Percentiles rank a stretch among this genome's conserved stretches.
These are phyloP conservation scores for Tortricodes alternella DNA, from an alignment of 2,888 invertebrate genomes.

Conservation along the genomic window DNA sequence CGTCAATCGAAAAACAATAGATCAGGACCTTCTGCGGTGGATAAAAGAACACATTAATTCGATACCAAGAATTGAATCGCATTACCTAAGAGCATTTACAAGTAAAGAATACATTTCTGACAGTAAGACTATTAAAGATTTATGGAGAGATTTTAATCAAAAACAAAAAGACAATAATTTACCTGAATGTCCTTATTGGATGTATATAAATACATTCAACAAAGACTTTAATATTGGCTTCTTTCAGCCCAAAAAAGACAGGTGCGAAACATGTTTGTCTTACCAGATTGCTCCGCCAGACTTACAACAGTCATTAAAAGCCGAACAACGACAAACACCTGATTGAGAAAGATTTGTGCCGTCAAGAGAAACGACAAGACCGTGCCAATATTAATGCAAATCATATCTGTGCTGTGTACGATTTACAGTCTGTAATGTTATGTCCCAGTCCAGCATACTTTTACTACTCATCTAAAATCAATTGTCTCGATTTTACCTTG, in stretches of 20 bases:
- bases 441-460: conserved; percentile 28
- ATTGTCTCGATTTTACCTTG: conserved; percentile 34
- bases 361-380: conserved; percentile 37
- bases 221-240: conserved; percentile 18
- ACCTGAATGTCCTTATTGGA: conserved; percentile 26
- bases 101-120: conserved; percentile 31
- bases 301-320: conserved; percentile 31
- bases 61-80: conserved; percentile 33
- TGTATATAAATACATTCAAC: conserved; percentile 34
- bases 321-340: conserved; percentile 34
- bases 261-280: conserved; percentile 35
- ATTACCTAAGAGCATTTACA: conserved; percentile 30
- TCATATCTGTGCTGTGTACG: conserved; percentile 33
- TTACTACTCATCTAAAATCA: conserved; percentile 33
- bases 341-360: conserved; percentile 34
- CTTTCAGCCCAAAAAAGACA: conserved; percentile 37
- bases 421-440: conserved; percentile 37
- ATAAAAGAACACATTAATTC: conserved; percentile 32
- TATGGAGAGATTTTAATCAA: conserved; percentile 33
- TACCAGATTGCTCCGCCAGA: conserved; percentile 25
- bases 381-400: conserved; percentile 33
- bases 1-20: conserved; percentile 21
- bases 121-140: conserved; percentile 30
- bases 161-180: conserved; percentile 23
- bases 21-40: conserved; percentile 16